Evolutionary conservation across 2,888 invertebrate genomes (phyloP), one percentile per base, ranked within the genome.

Genomic region (Hoplodrina ambigua): DNA sequence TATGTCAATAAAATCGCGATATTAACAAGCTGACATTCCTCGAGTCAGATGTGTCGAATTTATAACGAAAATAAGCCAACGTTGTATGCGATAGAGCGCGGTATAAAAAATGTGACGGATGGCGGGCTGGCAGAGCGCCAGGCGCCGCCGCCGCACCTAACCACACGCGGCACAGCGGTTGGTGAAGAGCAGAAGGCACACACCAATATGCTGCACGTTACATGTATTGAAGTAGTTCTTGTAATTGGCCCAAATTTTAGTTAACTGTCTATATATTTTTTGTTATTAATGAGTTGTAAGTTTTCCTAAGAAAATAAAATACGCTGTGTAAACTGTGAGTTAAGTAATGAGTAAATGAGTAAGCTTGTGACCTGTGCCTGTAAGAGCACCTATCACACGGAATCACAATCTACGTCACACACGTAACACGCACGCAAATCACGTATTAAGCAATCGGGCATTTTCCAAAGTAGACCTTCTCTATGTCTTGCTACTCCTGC

Each of bases 41-140:
- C 70, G 56, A 74, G 76, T 81, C 80, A 74, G 67, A 82, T 84
- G 66, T 76, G 79, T 80, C 80, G 80, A 75, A 82, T 83, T 81
- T 75, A 82, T 80, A 70, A 72, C 74, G 58, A 83, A 85, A 88
- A 87, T 87, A 85, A 83, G 81, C 71, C 59, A 37, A 46, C 61
- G 68, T 25, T 25, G 25, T 68, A 56, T 69, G 64, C 63, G 64
- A 76, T 74, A 61, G 73, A 73, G 72, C 75, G 50, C 59, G 60
- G 63, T 68, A 82, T 72, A 82, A 79, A 79, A 80, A 72, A 50
- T 78, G 78, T 82, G 81, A 83, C 75, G 78, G 60, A 82, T 77
- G 63, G 80, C 33, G 69, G 64, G 54, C 46, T 83, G 81, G 81
- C 81, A n/a, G 11, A 41, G 44, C 50, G 78, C 83, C 83, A 83